These are phyloP conservation scores for Centropus bengalensis DNA, from an alignment of 2,113 vertebrate genomes.

Conservation along the genomic window DNA sequence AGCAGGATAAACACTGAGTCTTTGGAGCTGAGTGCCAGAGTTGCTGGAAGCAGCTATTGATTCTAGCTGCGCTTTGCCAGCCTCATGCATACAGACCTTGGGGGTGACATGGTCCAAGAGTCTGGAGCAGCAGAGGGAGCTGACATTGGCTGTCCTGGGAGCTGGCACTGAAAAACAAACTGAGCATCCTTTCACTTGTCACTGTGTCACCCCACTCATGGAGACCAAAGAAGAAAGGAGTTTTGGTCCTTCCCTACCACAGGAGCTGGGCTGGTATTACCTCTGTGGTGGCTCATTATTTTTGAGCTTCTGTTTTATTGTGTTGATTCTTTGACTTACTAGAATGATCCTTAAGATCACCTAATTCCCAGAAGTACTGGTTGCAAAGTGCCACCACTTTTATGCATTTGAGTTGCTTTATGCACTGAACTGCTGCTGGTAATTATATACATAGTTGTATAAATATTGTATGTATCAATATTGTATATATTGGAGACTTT, in stretches of 20 bases:
- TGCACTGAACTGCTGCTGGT: neutral
- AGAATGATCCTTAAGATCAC: neutral
- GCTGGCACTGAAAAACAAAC: neutral
- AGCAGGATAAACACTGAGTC: neutral
- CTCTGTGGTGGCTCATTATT: neutral
- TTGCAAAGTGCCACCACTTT: neutral
- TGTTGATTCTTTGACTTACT: neutral
- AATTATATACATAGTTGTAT: neutral
- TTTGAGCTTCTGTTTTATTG: neutral
- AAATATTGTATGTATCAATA: too few relatives aligned
- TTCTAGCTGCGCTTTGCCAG: neutral
- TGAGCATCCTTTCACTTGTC: neutral
- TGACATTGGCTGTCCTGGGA: neutral
- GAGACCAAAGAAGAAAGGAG: neutral
- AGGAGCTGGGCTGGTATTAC: neutral
- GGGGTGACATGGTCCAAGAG: neutral
- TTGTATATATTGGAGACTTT: neutral
- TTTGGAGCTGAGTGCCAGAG: neutral
- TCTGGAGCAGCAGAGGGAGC: neutral
- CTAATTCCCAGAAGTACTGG: neutral
- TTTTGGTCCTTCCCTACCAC: neutral
- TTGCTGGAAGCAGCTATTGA: neutral
- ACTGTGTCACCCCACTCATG: fast-evolving
- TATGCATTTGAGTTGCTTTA: neutral
- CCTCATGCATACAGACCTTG: fast-evolving